Evolutionary conservation across 2,888 invertebrate genomes (phyloP).

Genomic region (Tiliacea citrago): DNA sequence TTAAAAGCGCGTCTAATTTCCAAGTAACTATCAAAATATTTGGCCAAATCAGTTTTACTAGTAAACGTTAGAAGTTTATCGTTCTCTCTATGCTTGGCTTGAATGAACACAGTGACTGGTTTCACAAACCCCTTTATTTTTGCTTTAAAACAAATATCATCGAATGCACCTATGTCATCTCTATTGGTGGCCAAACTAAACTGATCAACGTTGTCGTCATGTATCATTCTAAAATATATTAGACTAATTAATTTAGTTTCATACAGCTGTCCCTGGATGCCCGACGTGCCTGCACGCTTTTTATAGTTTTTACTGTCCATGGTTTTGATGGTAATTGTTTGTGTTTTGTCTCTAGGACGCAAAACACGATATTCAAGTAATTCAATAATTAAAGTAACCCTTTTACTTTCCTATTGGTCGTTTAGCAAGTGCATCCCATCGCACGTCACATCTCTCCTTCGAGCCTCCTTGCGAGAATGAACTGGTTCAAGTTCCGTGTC

Average conservation of each 20-base stretch:
- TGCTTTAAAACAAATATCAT: slow-evolving; percentile 10
- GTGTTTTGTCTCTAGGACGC: not conserved
- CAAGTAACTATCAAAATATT: slow-evolving; percentile 47
- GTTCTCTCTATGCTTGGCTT: slow-evolving; percentile 54
- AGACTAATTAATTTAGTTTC: slow-evolving; percentile 3
- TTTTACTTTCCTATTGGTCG: not conserved
- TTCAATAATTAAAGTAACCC: not conserved
- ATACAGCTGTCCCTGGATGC: not conserved
- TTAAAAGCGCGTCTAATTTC: slow-evolving; percentile 26
- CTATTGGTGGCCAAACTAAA: not conserved
- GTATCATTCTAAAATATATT: not conserved
- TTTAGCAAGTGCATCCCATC: not conserved
- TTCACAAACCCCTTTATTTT: not conserved
- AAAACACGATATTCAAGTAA: not conserved
- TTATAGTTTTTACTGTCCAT: not conserved
- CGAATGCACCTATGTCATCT: slow-evolving; percentile 3
- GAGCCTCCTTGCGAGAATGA: not conserved
- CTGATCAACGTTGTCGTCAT: not conserved
- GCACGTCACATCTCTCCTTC: not conserved
- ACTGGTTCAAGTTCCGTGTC: not conserved
- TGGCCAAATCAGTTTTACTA: slow-evolving; percentile 33
- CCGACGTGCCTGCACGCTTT: not conserved
- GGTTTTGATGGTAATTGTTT: not conserved
- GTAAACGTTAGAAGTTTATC: slow-evolving; percentile 37
- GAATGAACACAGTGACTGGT: not conserved